These are phyloP conservation scores for Neoaliturus tenellus DNA, from an alignment of 2,888 invertebrate species.

Conservation along the genomic window DNA sequence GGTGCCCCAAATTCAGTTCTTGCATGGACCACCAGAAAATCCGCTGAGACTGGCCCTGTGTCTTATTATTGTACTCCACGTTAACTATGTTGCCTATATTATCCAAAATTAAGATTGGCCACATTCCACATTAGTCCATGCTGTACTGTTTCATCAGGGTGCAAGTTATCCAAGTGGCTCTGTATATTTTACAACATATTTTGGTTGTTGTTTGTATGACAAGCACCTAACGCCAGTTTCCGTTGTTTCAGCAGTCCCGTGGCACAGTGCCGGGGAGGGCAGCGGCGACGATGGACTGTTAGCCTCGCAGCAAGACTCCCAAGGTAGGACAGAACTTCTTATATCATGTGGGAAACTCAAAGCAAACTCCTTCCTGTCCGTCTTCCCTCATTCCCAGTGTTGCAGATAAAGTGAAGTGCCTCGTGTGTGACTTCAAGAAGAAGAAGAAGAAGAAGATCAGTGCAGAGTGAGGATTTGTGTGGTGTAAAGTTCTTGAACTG, in stretches of 20 bases:
- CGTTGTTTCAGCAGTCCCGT: conserved; percentile 50
- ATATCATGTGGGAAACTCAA: conserved; percentile 19
- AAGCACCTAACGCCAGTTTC: no score
- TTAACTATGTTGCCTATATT: no score
- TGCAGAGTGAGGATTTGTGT: background rate
- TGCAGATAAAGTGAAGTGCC: background rate
- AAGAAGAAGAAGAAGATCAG: background rate
- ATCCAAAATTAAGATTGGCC: no score
- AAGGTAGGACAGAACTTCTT: conserved; percentile 56
- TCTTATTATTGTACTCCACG: no score
- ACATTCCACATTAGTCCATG: no score
- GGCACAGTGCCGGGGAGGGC: conserved; percentile 54
- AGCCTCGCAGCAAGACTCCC: conserved; percentile 57
- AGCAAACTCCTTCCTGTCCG: conserved; percentile 24
- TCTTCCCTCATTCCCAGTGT: background rate
- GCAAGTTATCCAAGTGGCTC: no score
- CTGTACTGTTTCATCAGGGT: no score
- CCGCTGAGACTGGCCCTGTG: no score
- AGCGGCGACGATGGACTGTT: conserved; percentile 54
- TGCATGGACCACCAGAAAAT: no score
- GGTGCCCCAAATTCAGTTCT: no score
- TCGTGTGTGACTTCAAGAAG: background rate
- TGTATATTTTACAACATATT: no score
- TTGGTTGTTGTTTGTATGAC: no score
- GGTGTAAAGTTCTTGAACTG: background rate